These are phyloP conservation scores for Sorex maritimensis DNA, from an alignment of 2,797 vertebrate species.

Conservation along the genomic window DNA sequence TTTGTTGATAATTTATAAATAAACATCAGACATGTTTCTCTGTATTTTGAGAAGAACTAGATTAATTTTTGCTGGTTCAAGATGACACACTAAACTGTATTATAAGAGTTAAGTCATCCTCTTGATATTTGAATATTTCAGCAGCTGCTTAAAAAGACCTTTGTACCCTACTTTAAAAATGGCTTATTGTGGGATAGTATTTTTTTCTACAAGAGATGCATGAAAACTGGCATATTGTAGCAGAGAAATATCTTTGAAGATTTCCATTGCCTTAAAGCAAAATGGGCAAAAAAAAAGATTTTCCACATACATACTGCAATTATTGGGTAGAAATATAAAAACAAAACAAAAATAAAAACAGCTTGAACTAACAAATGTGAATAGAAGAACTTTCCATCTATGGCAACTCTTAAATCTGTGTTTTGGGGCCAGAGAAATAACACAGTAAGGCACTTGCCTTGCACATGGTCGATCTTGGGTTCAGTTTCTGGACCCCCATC, in stretches of 20 bases:
- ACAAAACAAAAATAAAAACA: not conserved
- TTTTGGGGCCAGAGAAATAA: too few species aligned
- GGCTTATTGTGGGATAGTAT: not conserved
- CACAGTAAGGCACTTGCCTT: too few species aligned
- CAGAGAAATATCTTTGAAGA: not conserved
- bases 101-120: not conserved
- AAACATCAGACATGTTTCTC: not conserved
- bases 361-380: not conserved
- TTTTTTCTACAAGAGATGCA: constrained; percentile 19
- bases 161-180: constrained; percentile 14
- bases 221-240: not conserved
- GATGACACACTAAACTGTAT: not conserved
- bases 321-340: constrained; percentile 10
- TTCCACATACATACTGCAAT: not conserved
- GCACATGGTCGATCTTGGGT: too few species aligned
- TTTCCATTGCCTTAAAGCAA: constrained; percentile 25
- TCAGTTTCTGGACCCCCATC: too few species aligned
- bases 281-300: not conserved
- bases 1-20: constrained; percentile 3
- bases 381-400: not conserved
- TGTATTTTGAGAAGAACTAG: constrained; percentile 31
- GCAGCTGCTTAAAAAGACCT: not conserved
- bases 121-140: not conserved
- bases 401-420: not conserved
- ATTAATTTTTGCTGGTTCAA: not conserved